phyloP scores from a whole-genome alignment of 2,888 invertebrate species.

The Eristalis tenax region DNA sequence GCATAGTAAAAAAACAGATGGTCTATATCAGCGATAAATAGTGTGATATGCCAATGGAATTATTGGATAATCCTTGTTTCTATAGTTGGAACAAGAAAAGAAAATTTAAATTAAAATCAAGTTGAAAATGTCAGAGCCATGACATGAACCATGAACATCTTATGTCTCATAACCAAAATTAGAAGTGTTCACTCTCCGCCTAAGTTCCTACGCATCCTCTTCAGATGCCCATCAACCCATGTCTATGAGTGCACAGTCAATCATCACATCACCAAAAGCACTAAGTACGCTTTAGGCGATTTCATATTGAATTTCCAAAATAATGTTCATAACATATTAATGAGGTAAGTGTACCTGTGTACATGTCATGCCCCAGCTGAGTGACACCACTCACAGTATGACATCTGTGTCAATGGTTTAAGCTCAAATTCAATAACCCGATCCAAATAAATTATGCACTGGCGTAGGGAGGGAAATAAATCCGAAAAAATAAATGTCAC shows the following conservation, averaged over 20 bases:
- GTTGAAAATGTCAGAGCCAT: too few species aligned
- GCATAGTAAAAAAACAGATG: too few species aligned
- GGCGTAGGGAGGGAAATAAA: constrained; percentile 2
- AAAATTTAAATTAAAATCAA: too few species aligned
- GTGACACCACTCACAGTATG: not conserved
- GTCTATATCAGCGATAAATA: too few species aligned
- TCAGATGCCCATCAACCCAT: not conserved
- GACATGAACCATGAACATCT: too few species aligned
- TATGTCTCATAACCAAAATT: too few species aligned
- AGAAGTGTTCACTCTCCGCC: too few species aligned
- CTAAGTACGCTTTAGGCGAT: not conserved
- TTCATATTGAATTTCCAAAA: not conserved
- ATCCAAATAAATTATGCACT: constrained; percentile 25
- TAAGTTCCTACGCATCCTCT: not conserved
- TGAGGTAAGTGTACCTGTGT: not conserved
- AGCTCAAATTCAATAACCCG: constrained; percentile 11
- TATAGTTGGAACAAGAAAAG: too few species aligned
- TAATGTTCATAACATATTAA: not conserved
- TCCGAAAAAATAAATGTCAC: constrained; percentile 22
- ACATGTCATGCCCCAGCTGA: not conserved
- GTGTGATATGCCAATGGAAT: too few species aligned
- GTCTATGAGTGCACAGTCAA: not conserved
- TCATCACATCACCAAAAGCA: not conserved
- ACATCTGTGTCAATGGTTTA: constrained; percentile 11
- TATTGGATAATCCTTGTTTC: too few species aligned